phyloP scores from a whole-genome alignment of 2,797 vertebrate genomes.

The Coccyzus lansbergi region DNA sequence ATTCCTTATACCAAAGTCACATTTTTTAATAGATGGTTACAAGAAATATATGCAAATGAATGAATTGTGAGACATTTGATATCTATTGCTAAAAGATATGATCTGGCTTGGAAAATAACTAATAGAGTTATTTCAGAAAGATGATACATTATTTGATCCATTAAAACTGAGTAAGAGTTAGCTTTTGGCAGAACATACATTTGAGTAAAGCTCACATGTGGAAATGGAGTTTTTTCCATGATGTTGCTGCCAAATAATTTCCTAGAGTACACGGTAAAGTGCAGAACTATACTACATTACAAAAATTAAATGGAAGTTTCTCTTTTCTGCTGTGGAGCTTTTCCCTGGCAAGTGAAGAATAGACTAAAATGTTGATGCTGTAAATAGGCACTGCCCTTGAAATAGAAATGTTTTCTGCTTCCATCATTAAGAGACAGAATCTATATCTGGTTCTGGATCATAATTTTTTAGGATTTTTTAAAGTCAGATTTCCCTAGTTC shows the following conservation, averaged over 20 bases:
- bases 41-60: background rate
- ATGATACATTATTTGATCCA: background rate
- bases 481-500: background rate
- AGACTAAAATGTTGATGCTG: background rate
- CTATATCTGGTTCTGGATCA: background rate
- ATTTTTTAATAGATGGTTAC: background rate
- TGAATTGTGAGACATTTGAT: background rate
- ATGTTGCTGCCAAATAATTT: background rate
- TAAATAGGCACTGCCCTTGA: background rate
- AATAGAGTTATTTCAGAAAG: background rate
- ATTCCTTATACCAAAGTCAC: background rate
- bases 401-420: background rate
- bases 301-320: background rate
- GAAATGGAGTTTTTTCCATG: background rate
- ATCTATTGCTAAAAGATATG: background rate
- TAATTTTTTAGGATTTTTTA: background rate
- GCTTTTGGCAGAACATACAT: background rate
- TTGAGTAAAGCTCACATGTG: background rate
- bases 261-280: background rate
- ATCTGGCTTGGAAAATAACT: background rate
- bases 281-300: background rate
- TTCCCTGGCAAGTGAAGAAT: background rate
- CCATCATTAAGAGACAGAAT: background rate
- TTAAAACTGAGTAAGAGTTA: background rate
- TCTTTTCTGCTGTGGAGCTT: background rate